Base-by-base conservation (phyloP, 1,140 invertebrate species). In the Zaprionus africanus region DNA sequence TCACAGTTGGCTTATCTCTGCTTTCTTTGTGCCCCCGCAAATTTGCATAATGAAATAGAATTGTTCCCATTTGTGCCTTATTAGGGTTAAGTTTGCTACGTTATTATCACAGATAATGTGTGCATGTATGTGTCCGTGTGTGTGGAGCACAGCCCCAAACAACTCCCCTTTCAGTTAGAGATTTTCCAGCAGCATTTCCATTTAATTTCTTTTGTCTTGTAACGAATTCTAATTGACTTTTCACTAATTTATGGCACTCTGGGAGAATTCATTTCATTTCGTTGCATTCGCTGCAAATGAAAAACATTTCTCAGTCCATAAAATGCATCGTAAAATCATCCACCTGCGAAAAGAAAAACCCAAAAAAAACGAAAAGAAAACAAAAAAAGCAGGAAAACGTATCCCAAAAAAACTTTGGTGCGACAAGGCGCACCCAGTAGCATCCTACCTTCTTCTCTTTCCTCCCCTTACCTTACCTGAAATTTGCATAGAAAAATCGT, bases 21-120 rank as follows among this genome's bases (percentile, higher is more conserved):
- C 19, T n/a, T 15, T 38, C 46, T 71, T 34, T 62, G 31, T 28
- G 15, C n/a, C n/a, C 19, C 17, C 15, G 68, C n/a, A 15, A 61
- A 74, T 74, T 74, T 69, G 71, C 65, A 74, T 74, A 91, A 91
- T 91, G 90, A 87, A 91, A 87, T 92, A 83, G 79, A 91, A 92
- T 91, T 86, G 83, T 78, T 90, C 90, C 84, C 90, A 90, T 91
- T 91, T 91, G 80, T 90, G 82, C 83, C 90, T 91, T 87, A 90
- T 87, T 85, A 82, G 78, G 76, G 86, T 77, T 85, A 90, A 82
- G 76, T 64, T 69, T 34, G 64, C 57, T 82, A 54, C 62, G 68
- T 90, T 90, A 90, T 78, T 78, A 76, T 76, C 76, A 76, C 76
- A 78, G 76, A 61, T 76, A 76, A 78, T 77, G 61, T 74, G 62